phyloP scores from a whole-genome alignment of 2,113 vertebrate genomes.

The Fulmarus glacialis region DNA sequence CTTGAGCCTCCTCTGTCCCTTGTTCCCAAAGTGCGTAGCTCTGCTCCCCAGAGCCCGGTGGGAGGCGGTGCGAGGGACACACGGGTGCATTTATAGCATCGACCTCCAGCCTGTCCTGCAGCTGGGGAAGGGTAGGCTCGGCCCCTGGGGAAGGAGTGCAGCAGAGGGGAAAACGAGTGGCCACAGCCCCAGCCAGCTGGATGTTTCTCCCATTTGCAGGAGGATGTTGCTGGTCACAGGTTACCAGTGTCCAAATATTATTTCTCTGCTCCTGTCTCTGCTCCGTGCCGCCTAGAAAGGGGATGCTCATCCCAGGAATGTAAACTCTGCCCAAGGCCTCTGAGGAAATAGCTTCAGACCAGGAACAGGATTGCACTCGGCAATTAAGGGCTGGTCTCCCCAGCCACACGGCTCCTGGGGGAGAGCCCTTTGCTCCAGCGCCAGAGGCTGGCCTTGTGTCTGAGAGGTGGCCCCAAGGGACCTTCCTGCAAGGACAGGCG shows the following conservation, averaged over 20 bases:
- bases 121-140: neutral
- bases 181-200: neutral
- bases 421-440: conserved; percentile 59
- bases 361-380: conserved; percentile 8
- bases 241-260: conserved; percentile 55
- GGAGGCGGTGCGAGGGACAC: neutral
- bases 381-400: conserved; percentile 49
- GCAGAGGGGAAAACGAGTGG: neutral
- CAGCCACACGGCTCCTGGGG: conserved; percentile 7
- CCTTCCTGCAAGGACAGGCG: conserved; percentile 61
- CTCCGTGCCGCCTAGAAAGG: conserved; percentile 60
- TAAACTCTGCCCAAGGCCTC: conserved; percentile 58
- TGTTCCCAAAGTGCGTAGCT: neutral
- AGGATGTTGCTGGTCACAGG: conserved; percentile 66
- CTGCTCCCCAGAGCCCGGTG: neutral
- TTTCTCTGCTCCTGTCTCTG: conserved; percentile 55
- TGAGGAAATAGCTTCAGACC: conserved; percentile 54
- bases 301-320: conserved; percentile 69
- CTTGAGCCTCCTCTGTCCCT: neutral
- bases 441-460: conserved; percentile 53
- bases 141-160: neutral
- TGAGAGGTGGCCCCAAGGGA: conserved; percentile 53
- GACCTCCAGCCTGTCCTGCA: neutral
- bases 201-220: conserved; percentile 36
- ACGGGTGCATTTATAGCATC: neutral